phyloP scores from a whole-genome alignment of 2,888 invertebrate genomes.

The Vandiemenella viatica region DNA sequence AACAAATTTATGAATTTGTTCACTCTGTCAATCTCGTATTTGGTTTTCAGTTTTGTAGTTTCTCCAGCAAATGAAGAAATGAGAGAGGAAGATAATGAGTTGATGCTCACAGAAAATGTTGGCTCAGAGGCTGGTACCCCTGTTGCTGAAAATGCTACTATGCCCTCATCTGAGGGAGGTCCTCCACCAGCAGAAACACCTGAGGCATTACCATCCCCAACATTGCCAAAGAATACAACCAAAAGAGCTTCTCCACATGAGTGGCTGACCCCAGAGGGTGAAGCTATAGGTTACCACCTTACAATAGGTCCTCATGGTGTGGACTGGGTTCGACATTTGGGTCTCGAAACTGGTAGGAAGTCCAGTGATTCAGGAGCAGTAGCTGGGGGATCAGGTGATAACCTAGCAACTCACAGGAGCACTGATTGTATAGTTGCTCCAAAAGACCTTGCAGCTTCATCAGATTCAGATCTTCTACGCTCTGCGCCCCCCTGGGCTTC shows the following conservation, averaged over 20 bases:
- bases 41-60: conserved; percentile 28
- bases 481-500: conserved; percentile 41
- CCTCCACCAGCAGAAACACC: conserved; percentile 25
- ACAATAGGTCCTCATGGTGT: conserved; percentile 46
- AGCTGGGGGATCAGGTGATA: conserved; percentile 30
- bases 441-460: conserved; percentile 42
- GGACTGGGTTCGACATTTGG: conserved; percentile 50
- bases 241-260: conserved; percentile 16
- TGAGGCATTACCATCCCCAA: conserved; percentile 3
- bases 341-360: conserved; percentile 30
- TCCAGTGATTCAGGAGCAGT: conserved; percentile 32
- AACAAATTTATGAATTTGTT: background rate
- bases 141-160: conserved; percentile 19
- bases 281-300: conserved; percentile 33
- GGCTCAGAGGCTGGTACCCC: conserved; percentile 3
- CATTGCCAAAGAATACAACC: background rate
- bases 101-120: conserved; percentile 4
- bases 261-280: conserved; percentile 19
- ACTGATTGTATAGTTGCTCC: conserved; percentile 59
- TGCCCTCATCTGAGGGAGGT: conserved; percentile 25
- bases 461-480: conserved; percentile 40
- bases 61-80: conserved; percentile 27
- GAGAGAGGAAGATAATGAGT: background rate
- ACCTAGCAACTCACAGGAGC: conserved; percentile 51
- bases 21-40: background rate